phyloP scores from a whole-genome alignment of 2,113 vertebrate species.

The Gymnocephalus cernua region DNA sequence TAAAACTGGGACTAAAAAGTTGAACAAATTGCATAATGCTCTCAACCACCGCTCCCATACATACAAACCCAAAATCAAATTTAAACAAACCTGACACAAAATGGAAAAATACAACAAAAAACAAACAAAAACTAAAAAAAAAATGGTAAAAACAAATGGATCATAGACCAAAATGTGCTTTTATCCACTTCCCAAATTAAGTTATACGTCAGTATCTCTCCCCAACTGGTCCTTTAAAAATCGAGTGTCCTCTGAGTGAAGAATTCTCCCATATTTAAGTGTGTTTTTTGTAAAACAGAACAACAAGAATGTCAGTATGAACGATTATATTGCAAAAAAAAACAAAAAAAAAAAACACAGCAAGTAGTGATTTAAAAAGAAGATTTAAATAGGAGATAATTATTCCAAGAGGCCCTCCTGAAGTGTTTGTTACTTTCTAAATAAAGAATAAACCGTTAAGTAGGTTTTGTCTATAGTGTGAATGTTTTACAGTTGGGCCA shows the following conservation, averaged over 20 bases:
- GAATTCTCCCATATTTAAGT: slow-evolving; percentile 30
- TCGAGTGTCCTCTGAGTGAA: slow-evolving; percentile 62
- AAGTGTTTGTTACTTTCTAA: slow-evolving; percentile 23
- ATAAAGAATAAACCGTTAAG: background rate
- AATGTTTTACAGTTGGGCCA: background rate
- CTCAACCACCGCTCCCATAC: slow-evolving; percentile 72
- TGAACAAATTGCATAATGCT: slow-evolving; percentile 81
- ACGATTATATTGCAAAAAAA: background rate
- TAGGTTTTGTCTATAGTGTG: background rate
- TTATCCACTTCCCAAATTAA: slow-evolving; percentile 50
- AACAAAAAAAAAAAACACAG: background rate
- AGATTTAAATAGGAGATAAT: background rate
- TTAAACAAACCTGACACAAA: slow-evolving; percentile 64
- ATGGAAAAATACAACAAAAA: slow-evolving; percentile 40
- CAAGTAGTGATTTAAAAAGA: slow-evolving; percentile 17
- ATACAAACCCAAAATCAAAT: slow-evolving; percentile 72
- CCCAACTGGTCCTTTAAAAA: slow-evolving; percentile 44
- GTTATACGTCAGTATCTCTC: slow-evolving; percentile 23
- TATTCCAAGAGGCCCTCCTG: slow-evolving; percentile 2
- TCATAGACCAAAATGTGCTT: slow-evolving; percentile 75
- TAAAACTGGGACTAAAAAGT: slow-evolving; percentile 77
- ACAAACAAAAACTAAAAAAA: slow-evolving; percentile 12
- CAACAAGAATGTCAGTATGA: background rate
- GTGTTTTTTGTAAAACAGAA: background rate
- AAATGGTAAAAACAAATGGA: slow-evolving; percentile 1